Conservation (phyloP, 2,797 vertebrate species). For the Garrulus glandarius region DNA sequence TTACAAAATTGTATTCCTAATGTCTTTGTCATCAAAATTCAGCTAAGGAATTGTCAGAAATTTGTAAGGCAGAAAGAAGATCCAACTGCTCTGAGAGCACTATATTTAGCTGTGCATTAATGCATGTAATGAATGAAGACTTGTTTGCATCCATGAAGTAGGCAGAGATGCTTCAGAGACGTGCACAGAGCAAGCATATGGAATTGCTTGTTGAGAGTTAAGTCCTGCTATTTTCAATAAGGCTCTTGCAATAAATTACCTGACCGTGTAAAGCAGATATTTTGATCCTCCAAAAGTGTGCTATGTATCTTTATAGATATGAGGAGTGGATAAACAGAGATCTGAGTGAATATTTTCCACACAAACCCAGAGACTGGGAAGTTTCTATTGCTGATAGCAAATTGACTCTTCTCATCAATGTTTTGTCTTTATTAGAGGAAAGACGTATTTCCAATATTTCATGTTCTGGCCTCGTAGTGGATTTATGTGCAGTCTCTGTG, state of each 20-base stretch:
- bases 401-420: background rate
- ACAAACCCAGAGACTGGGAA: background rate
- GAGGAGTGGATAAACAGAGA: background rate
- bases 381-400: background rate
- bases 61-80: background rate
- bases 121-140: background rate
- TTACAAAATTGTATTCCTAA: background rate
- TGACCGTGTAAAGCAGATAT: background rate
- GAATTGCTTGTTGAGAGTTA: background rate
- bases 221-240: background rate
- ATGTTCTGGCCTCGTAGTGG: background rate
- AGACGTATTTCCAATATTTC: background rate
- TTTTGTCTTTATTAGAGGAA: background rate
- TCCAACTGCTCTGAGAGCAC: background rate
- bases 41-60: slow-evolving; percentile 8
- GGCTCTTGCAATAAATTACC: background rate
- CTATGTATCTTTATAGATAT: background rate
- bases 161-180: background rate
- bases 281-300: background rate
- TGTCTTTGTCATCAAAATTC: slow-evolving; percentile 9
- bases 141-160: background rate
- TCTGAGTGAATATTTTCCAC: background rate
- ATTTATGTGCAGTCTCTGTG: background rate
- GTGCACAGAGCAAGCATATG: background rate
- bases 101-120: slow-evolving; percentile 29